Evolutionary conservation across 1,140 invertebrate genomes (phyloP).

Genomic region (Sinella curviseta): DNA sequence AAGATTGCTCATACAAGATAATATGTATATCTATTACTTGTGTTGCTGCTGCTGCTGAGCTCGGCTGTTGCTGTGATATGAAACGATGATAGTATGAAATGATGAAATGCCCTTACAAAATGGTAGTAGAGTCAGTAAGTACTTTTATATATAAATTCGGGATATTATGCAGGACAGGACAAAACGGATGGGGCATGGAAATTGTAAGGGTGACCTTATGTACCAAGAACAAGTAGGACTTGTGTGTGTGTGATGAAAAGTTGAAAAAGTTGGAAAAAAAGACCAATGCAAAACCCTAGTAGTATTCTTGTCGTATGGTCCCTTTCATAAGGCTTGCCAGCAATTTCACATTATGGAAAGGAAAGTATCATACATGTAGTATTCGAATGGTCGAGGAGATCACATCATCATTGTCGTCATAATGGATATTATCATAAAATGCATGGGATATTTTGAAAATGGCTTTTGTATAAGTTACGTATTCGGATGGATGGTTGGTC

Average conservation of each 20-base stretch:
- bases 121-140: no score
- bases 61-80: not conserved
- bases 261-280: not conserved
- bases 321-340: no score
- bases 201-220: not conserved
- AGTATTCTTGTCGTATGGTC: no score
- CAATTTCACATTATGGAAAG: no score
- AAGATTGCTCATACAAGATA: conserved; percentile 22
- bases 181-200: not conserved
- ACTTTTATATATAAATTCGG: not conserved
- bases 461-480: not conserved
- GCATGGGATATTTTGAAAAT: not conserved
- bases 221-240: not conserved
- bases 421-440: not conserved
- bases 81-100: conserved; percentile 1
- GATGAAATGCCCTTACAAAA: not conserved
- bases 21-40: conserved; percentile 24
- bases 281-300: not conserved
- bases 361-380: not conserved
- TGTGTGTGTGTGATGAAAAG: not conserved
- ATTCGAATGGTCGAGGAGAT: not conserved
- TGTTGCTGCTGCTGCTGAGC: not conserved
- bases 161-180: not conserved
- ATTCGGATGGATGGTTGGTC: not conserved
- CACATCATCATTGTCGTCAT: not conserved